phyloP scores from a whole-genome alignment of 2,888 invertebrate species.

The Leptopterna dolabrata region DNA sequence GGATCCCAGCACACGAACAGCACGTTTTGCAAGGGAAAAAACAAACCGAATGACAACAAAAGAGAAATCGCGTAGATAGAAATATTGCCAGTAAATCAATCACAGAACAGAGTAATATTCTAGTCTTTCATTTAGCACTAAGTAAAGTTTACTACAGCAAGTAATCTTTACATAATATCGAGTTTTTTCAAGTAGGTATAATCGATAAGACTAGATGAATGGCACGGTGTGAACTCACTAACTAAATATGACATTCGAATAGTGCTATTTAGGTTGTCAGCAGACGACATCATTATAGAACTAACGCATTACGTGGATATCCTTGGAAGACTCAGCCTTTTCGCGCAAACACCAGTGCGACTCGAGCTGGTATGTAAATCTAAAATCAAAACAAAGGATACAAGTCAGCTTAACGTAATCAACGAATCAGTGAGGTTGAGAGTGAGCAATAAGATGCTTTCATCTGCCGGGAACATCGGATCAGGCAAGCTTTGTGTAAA shows the following conservation, averaged over 20 bases:
- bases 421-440: not conserved
- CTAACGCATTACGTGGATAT: not conserved
- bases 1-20: not conserved
- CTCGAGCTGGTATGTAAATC: constrained; percentile 44
- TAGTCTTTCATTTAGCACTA: not conserved
- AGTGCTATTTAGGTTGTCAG: not conserved
- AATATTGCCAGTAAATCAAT: not conserved
- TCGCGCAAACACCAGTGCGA: constrained; percentile 22
- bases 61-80: not conserved
- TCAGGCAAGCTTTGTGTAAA: too few species aligned
- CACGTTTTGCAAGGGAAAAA: not conserved
- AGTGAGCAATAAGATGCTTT: not conserved
- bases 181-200: too few species aligned
- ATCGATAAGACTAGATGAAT: not conserved
- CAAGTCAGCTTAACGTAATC: not conserved
- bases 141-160: not conserved
- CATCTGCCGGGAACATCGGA: too few species aligned
- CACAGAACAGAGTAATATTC: not conserved
- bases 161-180: not conserved
- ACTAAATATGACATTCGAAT: not conserved
- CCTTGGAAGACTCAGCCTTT: not conserved
- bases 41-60: not conserved
- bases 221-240: not conserved
- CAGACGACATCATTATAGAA: not conserved
- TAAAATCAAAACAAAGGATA: not conserved